These are phyloP conservation scores for Pachypanchax playfairii DNA, from an alignment of 2,113 vertebrate species.

Conservation along the genomic window DNA sequence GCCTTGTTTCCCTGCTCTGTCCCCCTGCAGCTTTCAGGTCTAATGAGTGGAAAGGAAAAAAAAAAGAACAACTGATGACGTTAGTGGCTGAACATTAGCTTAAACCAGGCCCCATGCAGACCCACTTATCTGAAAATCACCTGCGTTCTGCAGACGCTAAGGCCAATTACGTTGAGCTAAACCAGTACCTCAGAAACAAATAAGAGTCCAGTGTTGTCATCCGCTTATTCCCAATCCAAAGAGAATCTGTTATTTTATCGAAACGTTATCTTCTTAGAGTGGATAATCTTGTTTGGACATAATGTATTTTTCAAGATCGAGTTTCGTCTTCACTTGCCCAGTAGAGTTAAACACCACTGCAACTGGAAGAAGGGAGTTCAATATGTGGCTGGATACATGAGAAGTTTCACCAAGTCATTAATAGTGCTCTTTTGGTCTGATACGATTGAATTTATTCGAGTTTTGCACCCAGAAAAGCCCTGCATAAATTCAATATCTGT, in stretches of 20 bases:
- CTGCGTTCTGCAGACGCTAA: conserved; percentile 58
- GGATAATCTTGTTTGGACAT: conserved; percentile 56
- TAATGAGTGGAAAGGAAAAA: conserved; percentile 66
- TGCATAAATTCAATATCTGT: conserved; percentile 33
- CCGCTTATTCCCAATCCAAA: conserved; percentile 49
- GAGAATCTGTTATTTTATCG: conserved; percentile 70
- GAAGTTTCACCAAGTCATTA: conserved; percentile 55
- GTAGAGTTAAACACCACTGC: conserved; percentile 32
- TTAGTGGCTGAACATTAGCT: conserved; percentile 60
- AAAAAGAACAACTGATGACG: conserved; percentile 58
- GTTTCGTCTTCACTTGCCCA: conserved; percentile 36
- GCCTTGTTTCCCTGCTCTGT: conserved; percentile 7
- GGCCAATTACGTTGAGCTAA: conserved; percentile 67
- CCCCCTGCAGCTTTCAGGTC: conserved; percentile 30
- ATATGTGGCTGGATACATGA: conserved; percentile 24
- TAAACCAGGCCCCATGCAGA: conserved; percentile 71
- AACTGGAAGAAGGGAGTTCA: conserved; percentile 22
- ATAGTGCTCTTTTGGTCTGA: conserved; percentile 49
- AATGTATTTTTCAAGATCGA: conserved; percentile 64
- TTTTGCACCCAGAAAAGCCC: conserved; percentile 33
- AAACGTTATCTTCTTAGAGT: conserved; percentile 53
- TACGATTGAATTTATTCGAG: conserved; percentile 46
- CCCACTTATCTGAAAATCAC: conserved; percentile 76
- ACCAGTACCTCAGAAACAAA: conserved; percentile 65
- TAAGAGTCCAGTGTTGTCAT: conserved; percentile 56